These are phyloP conservation scores for Chaetura pelagica DNA, from an alignment of 2,113 vertebrate species.

Conservation along the genomic window DNA sequence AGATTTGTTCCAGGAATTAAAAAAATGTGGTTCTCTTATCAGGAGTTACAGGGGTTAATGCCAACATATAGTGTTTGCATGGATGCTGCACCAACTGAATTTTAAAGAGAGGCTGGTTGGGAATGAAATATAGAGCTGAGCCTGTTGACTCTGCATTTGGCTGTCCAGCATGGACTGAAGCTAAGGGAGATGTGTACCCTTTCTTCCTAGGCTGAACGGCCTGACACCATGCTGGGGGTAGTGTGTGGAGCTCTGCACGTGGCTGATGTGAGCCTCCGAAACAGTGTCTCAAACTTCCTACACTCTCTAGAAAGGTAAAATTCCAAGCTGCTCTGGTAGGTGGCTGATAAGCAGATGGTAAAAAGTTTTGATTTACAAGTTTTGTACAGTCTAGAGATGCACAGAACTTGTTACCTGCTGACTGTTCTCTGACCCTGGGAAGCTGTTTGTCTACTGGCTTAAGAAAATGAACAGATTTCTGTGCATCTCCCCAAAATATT, in stretches of 20 bases:
- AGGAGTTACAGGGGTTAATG: background rate
- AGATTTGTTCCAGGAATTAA: background rate
- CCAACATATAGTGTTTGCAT: background rate
- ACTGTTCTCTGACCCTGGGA: background rate
- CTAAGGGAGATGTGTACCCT: background rate
- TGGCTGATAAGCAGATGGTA: background rate
- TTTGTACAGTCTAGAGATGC: background rate
- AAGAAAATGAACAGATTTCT: background rate
- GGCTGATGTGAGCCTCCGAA: slow-evolving; percentile 92
- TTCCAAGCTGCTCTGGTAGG: background rate
- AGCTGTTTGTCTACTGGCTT: background rate
- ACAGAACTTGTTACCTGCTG: background rate
- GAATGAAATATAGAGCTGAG: background rate
- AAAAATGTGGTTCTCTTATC: background rate
- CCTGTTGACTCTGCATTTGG: background rate
- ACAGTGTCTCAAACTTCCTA: slow-evolving; percentile 96
- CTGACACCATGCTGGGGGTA: slow-evolving; percentile 95
- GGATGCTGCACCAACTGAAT: background rate
- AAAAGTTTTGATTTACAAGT: background rate
- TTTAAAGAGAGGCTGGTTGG: background rate
- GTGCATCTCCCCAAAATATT: background rate
- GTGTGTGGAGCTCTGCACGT: slow-evolving; percentile 96
- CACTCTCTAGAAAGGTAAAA: slow-evolving; percentile 95
- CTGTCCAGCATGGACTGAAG: background rate
- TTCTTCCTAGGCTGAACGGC: slow-evolving; percentile 88